Evolutionary conservation across 2,888 invertebrate species (phyloP).

Genomic region (Chalcosyrphus nemorum): DNA sequence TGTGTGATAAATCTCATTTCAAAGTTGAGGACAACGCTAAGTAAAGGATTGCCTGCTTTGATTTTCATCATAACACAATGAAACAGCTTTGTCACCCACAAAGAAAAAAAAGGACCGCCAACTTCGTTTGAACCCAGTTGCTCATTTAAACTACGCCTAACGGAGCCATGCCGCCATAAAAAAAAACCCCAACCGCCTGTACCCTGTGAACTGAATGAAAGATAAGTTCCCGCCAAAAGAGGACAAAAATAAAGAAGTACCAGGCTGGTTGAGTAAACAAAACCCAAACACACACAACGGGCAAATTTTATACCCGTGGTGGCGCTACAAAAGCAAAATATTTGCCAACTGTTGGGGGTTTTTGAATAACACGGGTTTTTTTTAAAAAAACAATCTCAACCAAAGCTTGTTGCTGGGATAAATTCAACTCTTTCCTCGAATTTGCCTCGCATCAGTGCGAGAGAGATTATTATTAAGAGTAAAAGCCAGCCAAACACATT

Average conservation of each 20-base stretch:
- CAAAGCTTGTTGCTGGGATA: constrained; percentile 60
- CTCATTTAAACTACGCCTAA: constrained; percentile 26
- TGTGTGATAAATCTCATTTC: neutral
- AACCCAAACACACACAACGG: constrained; percentile 47
- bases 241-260: constrained; percentile 21
- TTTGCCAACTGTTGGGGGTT: constrained; percentile 57
- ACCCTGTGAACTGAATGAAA: constrained; percentile 14
- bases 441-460: constrained; percentile 30
- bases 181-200: constrained; percentile 19
- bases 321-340: constrained; percentile 45
- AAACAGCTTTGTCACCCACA: neutral
- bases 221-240: constrained; percentile 47
- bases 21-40: neutral
- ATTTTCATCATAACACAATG: neutral
- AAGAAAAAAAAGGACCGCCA: neutral
- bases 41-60: neutral
- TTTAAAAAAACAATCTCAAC: constrained; percentile 49
- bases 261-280: constrained; percentile 60
- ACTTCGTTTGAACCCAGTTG: constrained; percentile 18
- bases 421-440: constrained; percentile 29
- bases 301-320: constrained; percentile 17
- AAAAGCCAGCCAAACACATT: constrained; percentile 49
- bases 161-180: constrained; percentile 15
- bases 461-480: constrained; percentile 50
- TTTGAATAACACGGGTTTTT: neutral